Evolutionary conservation across 2,797 vertebrate genomes (phyloP).

Genomic region (Galago senegalensis): DNA sequence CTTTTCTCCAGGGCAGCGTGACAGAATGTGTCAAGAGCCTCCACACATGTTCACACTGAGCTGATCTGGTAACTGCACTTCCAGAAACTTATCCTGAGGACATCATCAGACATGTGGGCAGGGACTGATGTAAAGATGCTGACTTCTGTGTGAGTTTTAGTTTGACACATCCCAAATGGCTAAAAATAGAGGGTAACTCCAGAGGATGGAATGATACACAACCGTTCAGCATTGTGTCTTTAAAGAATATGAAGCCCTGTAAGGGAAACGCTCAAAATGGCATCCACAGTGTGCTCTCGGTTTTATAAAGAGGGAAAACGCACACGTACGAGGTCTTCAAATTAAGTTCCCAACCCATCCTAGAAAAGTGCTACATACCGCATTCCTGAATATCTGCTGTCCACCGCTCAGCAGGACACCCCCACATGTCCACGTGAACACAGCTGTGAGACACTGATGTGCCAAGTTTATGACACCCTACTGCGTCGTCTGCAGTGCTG

Average conservation of each 20-base stretch:
- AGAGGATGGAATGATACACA: background rate
- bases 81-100: conserved; percentile 52
- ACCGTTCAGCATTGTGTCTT: background rate
- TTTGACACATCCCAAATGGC: conserved; percentile 57
- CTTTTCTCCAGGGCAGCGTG: conserved; percentile 53
- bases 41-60: conserved; percentile 55
- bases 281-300: background rate
- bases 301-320: background rate
- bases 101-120: conserved; percentile 30
- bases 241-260: conserved; percentile 10
- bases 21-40: conserved; percentile 57
- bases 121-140: conserved; percentile 57
- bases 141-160: conserved; percentile 47
- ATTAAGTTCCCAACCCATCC: no score
- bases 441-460: no score
- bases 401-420: no score
- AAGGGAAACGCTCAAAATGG: background rate
- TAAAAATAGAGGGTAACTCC: conserved; percentile 14
- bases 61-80: conserved; percentile 47
- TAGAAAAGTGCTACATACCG: no score
- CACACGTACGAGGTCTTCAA: background rate
- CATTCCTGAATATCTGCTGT: no score
- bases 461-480: no score
- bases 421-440: no score
- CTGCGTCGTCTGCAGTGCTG: no score